Evolutionary conservation across 2,888 invertebrate species (phyloP), one percentile per base, ranked within the genome.

Genomic region (Lochmaea crataegi): DNA sequence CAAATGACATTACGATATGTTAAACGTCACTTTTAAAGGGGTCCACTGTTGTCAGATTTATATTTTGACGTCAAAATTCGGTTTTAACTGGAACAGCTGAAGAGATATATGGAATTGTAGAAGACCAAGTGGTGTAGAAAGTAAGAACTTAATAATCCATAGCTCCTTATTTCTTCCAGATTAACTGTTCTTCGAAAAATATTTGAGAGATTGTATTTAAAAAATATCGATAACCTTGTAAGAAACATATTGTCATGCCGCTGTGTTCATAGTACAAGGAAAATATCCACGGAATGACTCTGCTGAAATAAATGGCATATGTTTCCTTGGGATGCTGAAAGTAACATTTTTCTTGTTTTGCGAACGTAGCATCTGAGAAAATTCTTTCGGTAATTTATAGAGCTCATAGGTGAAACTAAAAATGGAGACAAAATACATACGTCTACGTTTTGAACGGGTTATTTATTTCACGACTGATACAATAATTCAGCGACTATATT

Each of bases 381-480:
- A 72, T 75, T 73, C 60, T 61, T 41, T 63, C 60, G 16, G 68
- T 67, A 68, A 75, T 75, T 75, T 73, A 75, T 75, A 64, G 68
- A 69, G 57, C 41, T 60, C 67, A 67, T 75, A 67, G 70, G 69
- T 67, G 66, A 69, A 56, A 72, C 72, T 60, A 72, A 69, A 75
- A 61, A 68, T 71, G 61, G 69, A 65, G 65, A 73, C 67, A 68
- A 63, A 57, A 72, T 72, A 68, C 63, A 69, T 51, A 53, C 14
- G 69, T 69, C 63, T 69, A 48, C 69, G 38, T 63, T 67, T 45
- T 67, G 61, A 64, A 72, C 22, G 56, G 53, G 69, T 53, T 69
- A 69, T 69, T 63, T 69, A 63, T 69, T 63, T 69, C 63, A 16
- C 16, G 32, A 12, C 61, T 53, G 63, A 63, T 67, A 12, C 56